Base-by-base conservation (phyloP, 2,888 invertebrate genomes). In the Perithous albicinctus region DNA sequence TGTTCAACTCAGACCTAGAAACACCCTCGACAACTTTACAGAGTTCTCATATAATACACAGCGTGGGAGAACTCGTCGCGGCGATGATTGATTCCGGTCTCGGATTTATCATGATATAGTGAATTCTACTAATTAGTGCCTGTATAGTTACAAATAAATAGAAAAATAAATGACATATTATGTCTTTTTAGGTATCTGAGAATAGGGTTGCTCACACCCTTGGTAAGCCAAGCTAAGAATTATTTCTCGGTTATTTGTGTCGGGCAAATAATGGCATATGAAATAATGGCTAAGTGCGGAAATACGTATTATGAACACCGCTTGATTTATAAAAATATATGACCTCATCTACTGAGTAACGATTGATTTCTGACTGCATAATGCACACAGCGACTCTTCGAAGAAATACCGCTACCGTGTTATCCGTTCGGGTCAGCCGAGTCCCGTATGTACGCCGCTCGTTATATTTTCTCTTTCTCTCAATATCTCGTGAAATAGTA, bases 1-100 rank as follows among this genome's bases (percentile, higher is more conserved):
- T 26, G 8, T 20, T 15, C 15, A 15, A 46, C 12, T 26, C 51
- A 10, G 23, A 18, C 51, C 10, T 48, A 32, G 32, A 41, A 38
- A 48, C 54, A 41, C 20, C 2, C 41, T 41, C 26, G 29, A 29
- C 4, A 56, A 41, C 18, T 70, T 43, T 10, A 10, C 54, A 3
- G 18, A 32, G 43, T 43, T 72, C 43, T 32, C 59, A 20, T 32
- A 4, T 2, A 7, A 56, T 56, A 35, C n/a, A 23, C 12, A 41
- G 18, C 38, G 41, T 41, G 63, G 59, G 56, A 64, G 61, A 26
- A 77, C 20, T 67, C 63, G 59, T 8, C 38, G 32, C 38, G 15
- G 73, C 75, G 74, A 82, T 82, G 81, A 84, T 78, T 81, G 82
- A 85, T 85, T 83, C 73, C 74, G 82, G 80, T 56, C 63, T 54